These are phyloP conservation scores for Pachyuromys duprasi DNA, from an alignment of 2,797 vertebrate genomes.

Conservation along the genomic window DNA sequence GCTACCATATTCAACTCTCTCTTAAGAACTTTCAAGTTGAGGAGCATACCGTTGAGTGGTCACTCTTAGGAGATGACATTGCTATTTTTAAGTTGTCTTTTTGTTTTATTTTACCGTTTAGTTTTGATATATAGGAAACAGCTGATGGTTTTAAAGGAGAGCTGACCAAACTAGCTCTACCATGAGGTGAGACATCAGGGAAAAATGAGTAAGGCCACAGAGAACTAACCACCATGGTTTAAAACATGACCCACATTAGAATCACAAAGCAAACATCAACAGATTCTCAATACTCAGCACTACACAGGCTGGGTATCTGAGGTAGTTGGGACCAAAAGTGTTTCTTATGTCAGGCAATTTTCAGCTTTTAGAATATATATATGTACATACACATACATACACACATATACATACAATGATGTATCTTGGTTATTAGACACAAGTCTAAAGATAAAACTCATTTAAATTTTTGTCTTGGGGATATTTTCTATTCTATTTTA, in stretches of 20 bases:
- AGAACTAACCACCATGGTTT: background rate
- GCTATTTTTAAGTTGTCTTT: constrained; percentile 21
- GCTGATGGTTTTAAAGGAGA: constrained; percentile 26
- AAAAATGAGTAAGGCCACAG: background rate
- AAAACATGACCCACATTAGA: constrained; percentile 37
- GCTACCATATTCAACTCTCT: background rate
- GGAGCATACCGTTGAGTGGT: background rate
- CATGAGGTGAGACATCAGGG: constrained; percentile 5
- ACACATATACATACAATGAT: background rate
- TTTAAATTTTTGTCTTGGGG: background rate
- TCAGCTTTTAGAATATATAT: background rate
- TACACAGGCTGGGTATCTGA: background rate
- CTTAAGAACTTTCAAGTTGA: constrained; percentile 19
- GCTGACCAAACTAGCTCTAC: background rate
- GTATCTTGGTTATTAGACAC: background rate
- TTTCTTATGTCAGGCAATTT: background rate
- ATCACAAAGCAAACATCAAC: constrained; percentile 22
- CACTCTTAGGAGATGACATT: background rate
- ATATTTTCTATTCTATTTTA: background rate
- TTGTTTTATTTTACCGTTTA: background rate
- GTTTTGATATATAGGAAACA: background rate
- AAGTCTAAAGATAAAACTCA: background rate
- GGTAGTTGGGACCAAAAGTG: background rate
- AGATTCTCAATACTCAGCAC: constrained; percentile 18
- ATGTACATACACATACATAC: too few species aligned